A percentile compares a stretch with the other conserved stretches of the same genome.
phyloP scores from a whole-genome alignment of 2,888 invertebrate genomes.

The Sclerodermus sp. region DNA sequence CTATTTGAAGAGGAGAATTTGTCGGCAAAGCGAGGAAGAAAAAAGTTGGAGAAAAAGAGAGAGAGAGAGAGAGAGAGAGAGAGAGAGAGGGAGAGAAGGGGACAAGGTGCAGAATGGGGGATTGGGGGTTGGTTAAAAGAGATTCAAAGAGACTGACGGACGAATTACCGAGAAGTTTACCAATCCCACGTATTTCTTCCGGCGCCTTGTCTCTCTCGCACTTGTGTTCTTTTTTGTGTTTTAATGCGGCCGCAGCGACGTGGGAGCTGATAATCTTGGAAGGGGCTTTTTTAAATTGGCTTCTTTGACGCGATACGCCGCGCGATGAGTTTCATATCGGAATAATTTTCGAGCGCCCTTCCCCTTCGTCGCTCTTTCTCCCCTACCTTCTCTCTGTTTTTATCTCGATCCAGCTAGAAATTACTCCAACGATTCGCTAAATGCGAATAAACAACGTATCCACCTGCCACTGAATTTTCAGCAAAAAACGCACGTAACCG shows the following conservation, averaged over 20 bases:
- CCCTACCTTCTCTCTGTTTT: conserved; percentile 18
- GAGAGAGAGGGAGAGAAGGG: no score
- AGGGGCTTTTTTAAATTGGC: conserved; percentile 57
- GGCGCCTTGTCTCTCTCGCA: not conserved
- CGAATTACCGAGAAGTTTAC: conserved; percentile 54
- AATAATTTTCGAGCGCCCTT: conserved; percentile 49
- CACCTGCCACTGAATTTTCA: no score
- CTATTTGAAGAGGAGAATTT: conserved; percentile 2
- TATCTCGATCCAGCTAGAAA: conserved; percentile 20
- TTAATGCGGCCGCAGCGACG: conserved; percentile 35
- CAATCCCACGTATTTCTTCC: conserved; percentile 39
- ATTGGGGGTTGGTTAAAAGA: conserved; percentile 38
- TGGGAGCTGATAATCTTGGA: conserved; percentile 49
- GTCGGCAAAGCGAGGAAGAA: not conserved
- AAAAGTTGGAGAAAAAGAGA: not conserved
- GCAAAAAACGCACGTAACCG: no score
- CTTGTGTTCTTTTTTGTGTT: conserved; percentile 22
- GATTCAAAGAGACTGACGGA: conserved; percentile 47
- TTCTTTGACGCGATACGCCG: conserved; percentile 53
- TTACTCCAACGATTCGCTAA: conserved; percentile 25
- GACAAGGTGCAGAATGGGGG: conserved; percentile 6
- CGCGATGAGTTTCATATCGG: conserved; percentile 56
- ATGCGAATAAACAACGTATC: conserved; percentile 14
- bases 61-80: conserved; percentile 3
- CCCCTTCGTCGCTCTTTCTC: conserved; percentile 3